Evolutionary conservation across 2,888 invertebrate genomes (phyloP), one percentile per base, ranked within the genome.

Genomic region (Lutraria lutraria): DNA sequence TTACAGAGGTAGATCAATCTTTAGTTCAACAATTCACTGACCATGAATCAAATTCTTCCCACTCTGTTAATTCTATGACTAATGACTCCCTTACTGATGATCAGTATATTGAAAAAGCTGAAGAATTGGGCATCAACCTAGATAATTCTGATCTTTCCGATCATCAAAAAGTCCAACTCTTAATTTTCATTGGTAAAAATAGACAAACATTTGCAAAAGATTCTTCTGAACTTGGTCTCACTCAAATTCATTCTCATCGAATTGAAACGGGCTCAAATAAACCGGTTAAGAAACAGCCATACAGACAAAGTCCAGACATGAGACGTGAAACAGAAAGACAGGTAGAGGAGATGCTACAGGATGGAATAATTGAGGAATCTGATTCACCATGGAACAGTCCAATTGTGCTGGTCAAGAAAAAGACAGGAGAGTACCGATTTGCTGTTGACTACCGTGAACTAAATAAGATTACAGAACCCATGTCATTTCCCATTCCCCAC

Each of bases 381-480:
- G n/a, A n/a, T n/a, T n/a, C n/a, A n/a, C 80, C 21, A 16, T 89
- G 82, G 81, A 21, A 60, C 3, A 29, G 56, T 13, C 89, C 87
- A 10, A 43, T 87, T 21, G 85, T 89, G 0, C n/a, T 87, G 19
- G 72, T 72, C 34, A 34, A 63, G 85, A 89, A 63, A 53, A 82
- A 52, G 19, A 56, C 52, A n/a, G 72, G 82, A 25, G 79, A 80
- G 43, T 81, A 21, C n/a, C 19, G 86, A 0, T 87, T 83, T 63
- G 31, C 54, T 19, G 84, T 89, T 3, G 87, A 53, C 53, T 89
- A n/a, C n/a, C n/a, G n/a, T n/a, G n/a, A n/a, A n/a, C n/a, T n/a
- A n/a, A n/a, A n/a, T n/a, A n/a, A n/a, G n/a, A n/a, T n/a, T n/a
- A n/a, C n/a, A n/a, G n/a, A n/a, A n/a, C n/a, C n/a, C n/a, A n/a